phyloP scores from a whole-genome alignment of 1,140 invertebrate genomes.

The Lepidurus arcticus region DNA sequence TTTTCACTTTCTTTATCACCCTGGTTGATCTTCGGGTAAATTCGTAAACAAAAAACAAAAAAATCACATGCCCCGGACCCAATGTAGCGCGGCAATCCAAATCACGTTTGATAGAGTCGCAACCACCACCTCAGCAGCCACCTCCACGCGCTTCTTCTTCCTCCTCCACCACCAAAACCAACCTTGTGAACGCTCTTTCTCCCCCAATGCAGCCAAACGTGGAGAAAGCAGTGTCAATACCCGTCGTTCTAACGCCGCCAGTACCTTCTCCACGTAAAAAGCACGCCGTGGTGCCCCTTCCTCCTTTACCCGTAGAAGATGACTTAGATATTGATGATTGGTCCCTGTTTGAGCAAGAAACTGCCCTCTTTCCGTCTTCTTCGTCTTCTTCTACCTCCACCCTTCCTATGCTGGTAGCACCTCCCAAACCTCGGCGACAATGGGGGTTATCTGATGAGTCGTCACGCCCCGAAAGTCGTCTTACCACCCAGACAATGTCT shows the following conservation, averaged over 20 bases:
- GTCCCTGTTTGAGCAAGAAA: background rate
- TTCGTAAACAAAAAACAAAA: background rate
- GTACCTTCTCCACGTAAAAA: background rate
- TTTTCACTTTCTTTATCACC: background rate
- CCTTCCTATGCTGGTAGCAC: background rate
- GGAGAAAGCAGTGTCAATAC: background rate
- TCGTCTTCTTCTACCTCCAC: background rate
- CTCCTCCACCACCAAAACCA: background rate
- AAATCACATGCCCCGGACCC: background rate
- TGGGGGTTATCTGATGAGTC: background rate
- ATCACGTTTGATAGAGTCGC: slow-evolving; percentile 6
- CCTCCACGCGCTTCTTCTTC: background rate
- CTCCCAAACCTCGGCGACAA: background rate
- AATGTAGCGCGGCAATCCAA: background rate
- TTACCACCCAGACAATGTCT: no score
- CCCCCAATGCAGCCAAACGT: background rate
- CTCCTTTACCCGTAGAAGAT: background rate
- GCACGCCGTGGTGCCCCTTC: background rate
- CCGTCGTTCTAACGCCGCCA: background rate
- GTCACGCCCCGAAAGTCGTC: background rate
- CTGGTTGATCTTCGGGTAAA: background rate
- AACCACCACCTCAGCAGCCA: background rate
- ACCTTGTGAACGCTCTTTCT: background rate
- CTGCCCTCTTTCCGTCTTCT: background rate
- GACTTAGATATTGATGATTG: slow-evolving; percentile 9